These are phyloP conservation scores for Amblyraja radiata DNA, from an alignment of 2,797 vertebrate species.

Conservation along the genomic window DNA sequence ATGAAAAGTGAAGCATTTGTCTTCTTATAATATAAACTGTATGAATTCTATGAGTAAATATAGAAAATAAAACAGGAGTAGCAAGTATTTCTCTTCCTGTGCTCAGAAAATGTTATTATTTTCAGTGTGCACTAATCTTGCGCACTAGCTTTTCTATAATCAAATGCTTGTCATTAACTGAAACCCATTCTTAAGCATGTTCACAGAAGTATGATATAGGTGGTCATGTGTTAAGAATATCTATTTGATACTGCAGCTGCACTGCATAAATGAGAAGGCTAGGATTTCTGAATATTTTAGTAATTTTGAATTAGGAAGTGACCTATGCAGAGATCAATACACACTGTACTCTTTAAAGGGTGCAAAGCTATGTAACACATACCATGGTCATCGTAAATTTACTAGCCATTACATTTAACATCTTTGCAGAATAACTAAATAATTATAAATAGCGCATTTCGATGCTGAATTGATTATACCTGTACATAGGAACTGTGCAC, in stretches of 20 bases:
- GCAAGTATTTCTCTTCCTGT: not conserved
- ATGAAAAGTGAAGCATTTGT: constrained; percentile 5
- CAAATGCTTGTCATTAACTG: not conserved
- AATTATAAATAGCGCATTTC: constrained; percentile 30
- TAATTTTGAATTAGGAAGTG: not conserved
- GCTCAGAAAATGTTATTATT: not conserved
- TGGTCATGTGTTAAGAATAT: not conserved
- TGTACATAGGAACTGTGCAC: not conserved
- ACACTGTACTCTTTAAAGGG: not conserved
- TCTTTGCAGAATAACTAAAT: constrained; percentile 11
- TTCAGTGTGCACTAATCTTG: not conserved
- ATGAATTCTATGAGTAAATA: not conserved
- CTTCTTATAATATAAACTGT: constrained; percentile 17
- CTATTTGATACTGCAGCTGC: not conserved
- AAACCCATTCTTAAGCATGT: not conserved
- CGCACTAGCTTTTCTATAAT: not conserved
- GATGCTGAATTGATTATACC: not conserved
- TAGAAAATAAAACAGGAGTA: not conserved
- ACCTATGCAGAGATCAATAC: not conserved
- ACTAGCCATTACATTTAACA: constrained; percentile 6
- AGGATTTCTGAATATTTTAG: not conserved
- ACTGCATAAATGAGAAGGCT: not conserved
- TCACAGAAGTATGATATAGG: not conserved
- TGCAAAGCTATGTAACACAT: not conserved
- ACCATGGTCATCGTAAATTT: not conserved